These are phyloP conservation scores for Philopotamus ludificatus DNA, from an alignment of 1,140 invertebrate genomes.

Conservation along the genomic window DNA sequence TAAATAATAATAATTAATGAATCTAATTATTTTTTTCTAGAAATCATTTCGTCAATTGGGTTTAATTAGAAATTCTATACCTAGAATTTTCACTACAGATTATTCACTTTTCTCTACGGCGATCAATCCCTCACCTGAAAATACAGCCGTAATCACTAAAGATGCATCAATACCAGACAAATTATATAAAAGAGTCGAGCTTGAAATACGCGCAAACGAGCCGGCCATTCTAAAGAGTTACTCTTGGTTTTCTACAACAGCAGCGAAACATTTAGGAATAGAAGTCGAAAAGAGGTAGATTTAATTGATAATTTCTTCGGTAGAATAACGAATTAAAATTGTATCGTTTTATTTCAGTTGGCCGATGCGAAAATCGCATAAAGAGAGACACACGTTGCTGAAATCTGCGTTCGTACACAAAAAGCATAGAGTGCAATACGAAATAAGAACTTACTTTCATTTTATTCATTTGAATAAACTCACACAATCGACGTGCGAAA, in stretches of 20 bases:
- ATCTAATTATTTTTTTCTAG: slow-evolving; percentile 26
- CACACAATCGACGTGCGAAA: slow-evolving; percentile 93
- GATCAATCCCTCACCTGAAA: no score
- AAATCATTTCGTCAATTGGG: slow-evolving; percentile 21
- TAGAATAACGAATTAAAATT: not conserved
- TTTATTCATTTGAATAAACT: slow-evolving; percentile 80
- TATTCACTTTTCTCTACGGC: slow-evolving; percentile 8
- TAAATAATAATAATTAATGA: no score
- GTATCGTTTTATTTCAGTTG: slow-evolving; percentile 58
- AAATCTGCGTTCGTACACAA: slow-evolving; percentile 90
- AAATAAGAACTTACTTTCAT: slow-evolving; percentile 89
- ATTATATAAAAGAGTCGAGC: slow-evolving; percentile 78
- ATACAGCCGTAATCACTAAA: no score
- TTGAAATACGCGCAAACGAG: slow-evolving; percentile 87
- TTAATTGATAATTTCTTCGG: not conserved
- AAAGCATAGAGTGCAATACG: slow-evolving; percentile 95
- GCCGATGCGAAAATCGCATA: slow-evolving; percentile 67
- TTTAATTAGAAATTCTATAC: slow-evolving; percentile 9
- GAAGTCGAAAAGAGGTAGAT: slow-evolving; percentile 69
- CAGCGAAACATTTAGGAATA: slow-evolving; percentile 78
- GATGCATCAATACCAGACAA: slow-evolving; percentile 66
- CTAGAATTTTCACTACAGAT: not conserved
- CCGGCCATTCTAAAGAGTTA: slow-evolving; percentile 86
- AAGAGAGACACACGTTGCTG: slow-evolving; percentile 76
- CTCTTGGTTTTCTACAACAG: slow-evolving; percentile 74